Conservation (phyloP, 1,140 invertebrate genomes). For the Potamilus streckersoni region DNA sequence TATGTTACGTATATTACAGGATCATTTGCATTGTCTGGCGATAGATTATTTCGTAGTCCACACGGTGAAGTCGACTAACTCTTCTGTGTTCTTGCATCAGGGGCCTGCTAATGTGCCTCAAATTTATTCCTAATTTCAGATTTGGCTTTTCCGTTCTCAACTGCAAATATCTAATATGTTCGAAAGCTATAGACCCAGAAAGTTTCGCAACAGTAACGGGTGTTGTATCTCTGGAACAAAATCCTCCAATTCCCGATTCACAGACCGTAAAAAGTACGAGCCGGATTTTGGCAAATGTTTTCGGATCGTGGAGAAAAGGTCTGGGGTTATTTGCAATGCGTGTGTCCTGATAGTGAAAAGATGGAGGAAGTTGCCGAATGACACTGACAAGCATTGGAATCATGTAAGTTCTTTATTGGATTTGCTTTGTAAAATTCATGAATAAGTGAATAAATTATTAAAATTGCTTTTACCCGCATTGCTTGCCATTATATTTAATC, state of each 20-base stretch:
- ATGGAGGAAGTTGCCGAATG: conserved; percentile 85
- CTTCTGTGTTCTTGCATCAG: no score
- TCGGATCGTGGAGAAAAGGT: conserved; percentile 76
- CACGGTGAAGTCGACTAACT: no score
- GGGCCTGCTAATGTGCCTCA: no score
- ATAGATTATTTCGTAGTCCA: no score
- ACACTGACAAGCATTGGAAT: conserved; percentile 84
- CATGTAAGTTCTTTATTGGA: conserved; percentile 75
- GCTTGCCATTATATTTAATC: no score
- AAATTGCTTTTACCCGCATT: no score
- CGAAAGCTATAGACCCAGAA: conserved; percentile 89
- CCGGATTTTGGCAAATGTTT: conserved; percentile 88
- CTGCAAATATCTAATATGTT: conserved; percentile 75
- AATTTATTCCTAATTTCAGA: no score
- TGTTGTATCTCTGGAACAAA: conserved; percentile 92
- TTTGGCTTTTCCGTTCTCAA: no score
- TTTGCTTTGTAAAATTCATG: no score
- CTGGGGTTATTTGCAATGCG: conserved; percentile 90
- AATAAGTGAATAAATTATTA: no score
- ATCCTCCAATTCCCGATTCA: conserved; percentile 85
- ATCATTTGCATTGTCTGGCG: no score
- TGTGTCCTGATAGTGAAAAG: conserved; percentile 88
- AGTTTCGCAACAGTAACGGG: conserved; percentile 84
- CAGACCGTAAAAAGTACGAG: conserved; percentile 88
- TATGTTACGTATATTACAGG: no score